Evolutionary conservation across 2,888 invertebrate genomes (phyloP), one percentile per base, ranked within the genome.

Genomic region (Dynastes tityus): DNA sequence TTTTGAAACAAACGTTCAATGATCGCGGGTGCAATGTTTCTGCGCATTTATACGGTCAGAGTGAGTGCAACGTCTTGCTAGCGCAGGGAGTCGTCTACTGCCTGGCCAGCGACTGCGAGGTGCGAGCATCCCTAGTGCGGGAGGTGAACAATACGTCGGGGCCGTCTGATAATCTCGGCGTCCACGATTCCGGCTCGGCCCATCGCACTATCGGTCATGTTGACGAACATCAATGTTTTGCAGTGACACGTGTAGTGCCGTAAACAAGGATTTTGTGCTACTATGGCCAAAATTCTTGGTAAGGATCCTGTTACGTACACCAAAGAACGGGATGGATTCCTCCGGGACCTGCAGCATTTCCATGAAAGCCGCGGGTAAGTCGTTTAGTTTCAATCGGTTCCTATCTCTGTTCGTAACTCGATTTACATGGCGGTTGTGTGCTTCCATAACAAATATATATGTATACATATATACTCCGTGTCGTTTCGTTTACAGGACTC

Each of bases 361-460:
- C 97, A 98, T 89, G 96, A 96, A 83, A 94, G 94, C 84, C 93
- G 96, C 91, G 96, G 97, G 98, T 98, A 90, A 93, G 94, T 91
- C 16, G 45, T 55, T 13, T 37, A 55, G 16, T 61, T 55, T 45
- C 16, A 16, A 45, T 22, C 16, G 29, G 61, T 58, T 71, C 67
- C 78, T 76, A 64, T 70, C 78, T 76, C 61, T 16, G 58, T 58
- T 53, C 22, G 13, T 13, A 63, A 29, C 29, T 75, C 73, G 55
- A 55, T 77, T 78, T 78, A 80, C 70, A 75, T 76, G 61, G 63
- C 75, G 78, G 73, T 78, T 49, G 55, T 40, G 27, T n/a, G 27
- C 58, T 73, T 73, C 53, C 58, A 73, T 79, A 67, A 76, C 76
- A 49, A 76, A 76, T 51, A 51, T 55, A 67, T 63, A 63, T 71